Base-by-base conservation (phyloP, 2,797 vertebrate species). In the Hoplostethus atlanticus region DNA sequence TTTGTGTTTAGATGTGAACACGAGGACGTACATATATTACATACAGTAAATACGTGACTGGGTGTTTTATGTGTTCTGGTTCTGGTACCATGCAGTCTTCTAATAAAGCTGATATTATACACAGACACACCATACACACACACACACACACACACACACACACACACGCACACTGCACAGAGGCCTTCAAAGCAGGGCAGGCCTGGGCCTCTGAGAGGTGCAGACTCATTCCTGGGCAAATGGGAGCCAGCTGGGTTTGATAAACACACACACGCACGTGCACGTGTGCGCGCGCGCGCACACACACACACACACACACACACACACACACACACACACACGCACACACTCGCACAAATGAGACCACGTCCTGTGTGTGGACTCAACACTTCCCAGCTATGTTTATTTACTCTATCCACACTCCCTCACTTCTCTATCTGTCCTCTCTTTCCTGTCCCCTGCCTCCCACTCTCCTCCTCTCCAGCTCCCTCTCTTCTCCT, bases 211-310 rank as follows among this genome's bases (percentile, higher is more conserved):
- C 90, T 74, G 77, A 92, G 92, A 93, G 89, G 92, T 93, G 87
- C 88, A 90, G 86, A 93, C 87, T 93, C 92, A 93, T 93, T 93
- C 92, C 90, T 88, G 88, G 88, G 87, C 85, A 93, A 93, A 93
- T 93, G 89, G 89, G 90, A 93, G 91, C 91, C 92, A 93, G 91
- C 92, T 93, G 92, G 90, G 83, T 87, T 92, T 92, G 91, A 93
- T 89, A 91, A 90, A 92, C 76, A 91, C 88, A 87, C 64, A 55
- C 64, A 28, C 51, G 28, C 65, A 57, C 68, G n/a, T n/a, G n/a
- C n/a, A n/a, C n/a, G n/a, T n/a, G n/a, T n/a, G n/a, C n/a, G n/a
- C n/a, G n/a, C n/a, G n/a, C n/a, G n/a, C n/a, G n/a, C n/a, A 68
- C 54, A 82, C 51, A 67, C 65, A 66, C 64, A 66, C 64, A 66